phyloP scores from a whole-genome alignment of 2,113 vertebrate genomes.

The Parus major region DNA sequence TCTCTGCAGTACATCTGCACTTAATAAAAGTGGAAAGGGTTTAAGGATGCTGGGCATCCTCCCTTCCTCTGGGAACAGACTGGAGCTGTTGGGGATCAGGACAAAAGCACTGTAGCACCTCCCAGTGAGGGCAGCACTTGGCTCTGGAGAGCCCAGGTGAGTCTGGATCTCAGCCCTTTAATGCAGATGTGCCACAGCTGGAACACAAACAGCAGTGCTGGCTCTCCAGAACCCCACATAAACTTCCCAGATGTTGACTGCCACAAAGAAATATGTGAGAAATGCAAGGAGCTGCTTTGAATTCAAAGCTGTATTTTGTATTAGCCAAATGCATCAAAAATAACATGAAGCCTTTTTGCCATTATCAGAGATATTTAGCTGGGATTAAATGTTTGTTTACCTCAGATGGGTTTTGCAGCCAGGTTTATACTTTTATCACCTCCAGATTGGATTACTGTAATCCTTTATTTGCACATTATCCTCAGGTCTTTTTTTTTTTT shows the following conservation, averaged over 20 bases:
- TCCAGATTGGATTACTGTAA: slow-evolving; percentile 64
- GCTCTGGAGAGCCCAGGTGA: not conserved
- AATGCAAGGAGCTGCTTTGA: not conserved
- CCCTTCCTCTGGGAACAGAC: not conserved
- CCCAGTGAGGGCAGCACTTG: not conserved
- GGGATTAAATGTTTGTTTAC: slow-evolving; percentile 60
- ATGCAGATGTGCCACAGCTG: not conserved
- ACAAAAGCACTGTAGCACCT: not conserved
- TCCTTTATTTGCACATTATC: slow-evolving; percentile 42
- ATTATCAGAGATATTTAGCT: slow-evolving; percentile 58
- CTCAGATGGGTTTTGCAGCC: slow-evolving; percentile 25
- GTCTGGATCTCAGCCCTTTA: not conserved
- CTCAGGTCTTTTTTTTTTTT: not conserved
- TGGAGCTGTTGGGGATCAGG: not conserved
- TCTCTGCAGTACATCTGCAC: slow-evolving; percentile 29
- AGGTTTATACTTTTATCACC: slow-evolving; percentile 44
- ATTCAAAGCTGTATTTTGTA: slow-evolving; percentile 8
- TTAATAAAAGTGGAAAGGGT: slow-evolving; percentile 47
- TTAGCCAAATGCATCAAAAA: slow-evolving; percentile 34
- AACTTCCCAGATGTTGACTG: not conserved
- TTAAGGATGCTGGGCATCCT: not conserved
- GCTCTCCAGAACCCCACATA: not conserved
- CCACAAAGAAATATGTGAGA: not conserved
- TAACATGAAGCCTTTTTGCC: not conserved
- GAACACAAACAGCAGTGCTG: not conserved